Conservation (phyloP, 2,888 invertebrate species). For the Sminthurides aquaticus region DNA sequence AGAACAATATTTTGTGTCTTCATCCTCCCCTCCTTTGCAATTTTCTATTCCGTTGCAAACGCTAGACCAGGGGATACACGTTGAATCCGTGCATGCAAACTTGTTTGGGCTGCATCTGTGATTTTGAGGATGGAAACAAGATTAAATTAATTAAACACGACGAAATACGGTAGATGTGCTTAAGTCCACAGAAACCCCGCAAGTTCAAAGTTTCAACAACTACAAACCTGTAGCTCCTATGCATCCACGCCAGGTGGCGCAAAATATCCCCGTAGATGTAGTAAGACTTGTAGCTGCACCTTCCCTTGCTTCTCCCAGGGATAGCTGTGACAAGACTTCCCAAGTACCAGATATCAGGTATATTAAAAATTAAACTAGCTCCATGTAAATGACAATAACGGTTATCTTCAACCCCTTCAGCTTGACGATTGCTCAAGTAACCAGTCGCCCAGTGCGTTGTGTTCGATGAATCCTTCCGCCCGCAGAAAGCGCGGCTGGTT, state of each 20-base stretch:
- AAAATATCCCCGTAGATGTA: slow-evolving; percentile 13
- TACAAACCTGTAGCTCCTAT: neutral
- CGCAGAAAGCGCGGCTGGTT: neutral
- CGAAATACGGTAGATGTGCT: too few relatives aligned
- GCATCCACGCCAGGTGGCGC: slow-evolving; percentile 4
- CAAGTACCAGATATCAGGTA: slow-evolving; percentile 10
- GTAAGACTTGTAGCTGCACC: slow-evolving; percentile 13
- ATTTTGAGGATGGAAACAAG: too few relatives aligned
- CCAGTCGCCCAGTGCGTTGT: neutral
- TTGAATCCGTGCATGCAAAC: slow-evolving; percentile 14
- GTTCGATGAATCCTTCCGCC: neutral
- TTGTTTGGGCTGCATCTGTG: slow-evolving; percentile 13
- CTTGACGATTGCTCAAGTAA: neutral
- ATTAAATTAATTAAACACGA: too few relatives aligned
- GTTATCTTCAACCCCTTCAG: slow-evolving; percentile 7
- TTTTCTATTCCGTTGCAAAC: slow-evolving; percentile 21
- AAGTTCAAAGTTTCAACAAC: too few relatives aligned
- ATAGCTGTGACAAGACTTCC: slow-evolving; percentile 12
- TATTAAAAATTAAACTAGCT: slow-evolving; percentile 5
- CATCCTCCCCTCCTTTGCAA: slow-evolving; percentile 23
- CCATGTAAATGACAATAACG: slow-evolving; percentile 22
- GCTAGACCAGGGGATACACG: slow-evolving; percentile 9
- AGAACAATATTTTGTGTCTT: slow-evolving; percentile 7
- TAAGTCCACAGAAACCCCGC: too few relatives aligned
- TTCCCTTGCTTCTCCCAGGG: slow-evolving; percentile 17